Evolutionary conservation across 2,888 invertebrate species (phyloP).

Genomic region (Bombyx huttoni): DNA sequence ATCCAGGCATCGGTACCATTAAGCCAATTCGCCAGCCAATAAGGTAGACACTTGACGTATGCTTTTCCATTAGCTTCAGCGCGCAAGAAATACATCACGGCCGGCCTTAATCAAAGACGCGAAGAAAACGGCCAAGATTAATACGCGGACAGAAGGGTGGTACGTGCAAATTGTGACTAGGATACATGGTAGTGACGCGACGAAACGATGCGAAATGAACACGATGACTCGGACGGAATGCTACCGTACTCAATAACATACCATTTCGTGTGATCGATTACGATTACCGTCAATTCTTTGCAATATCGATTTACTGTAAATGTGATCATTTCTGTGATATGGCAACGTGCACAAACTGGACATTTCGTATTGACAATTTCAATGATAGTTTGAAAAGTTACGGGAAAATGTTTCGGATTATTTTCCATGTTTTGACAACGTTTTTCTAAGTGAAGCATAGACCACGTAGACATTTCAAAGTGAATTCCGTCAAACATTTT

Average conservation of each 20-base stretch:
- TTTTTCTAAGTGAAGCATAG: no score
- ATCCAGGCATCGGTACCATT: conserved; percentile 48
- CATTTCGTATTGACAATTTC: not conserved
- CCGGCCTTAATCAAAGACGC: conserved; percentile 64
- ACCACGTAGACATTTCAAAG: no score
- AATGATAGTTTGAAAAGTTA: not conserved
- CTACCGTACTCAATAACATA: not conserved
- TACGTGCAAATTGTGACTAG: conserved; percentile 33
- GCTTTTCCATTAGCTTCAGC: conserved; percentile 64
- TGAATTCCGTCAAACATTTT: no score
- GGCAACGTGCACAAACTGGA: not conserved
- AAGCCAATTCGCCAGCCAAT: conserved; percentile 62
- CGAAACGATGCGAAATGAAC: conserved; percentile 29
- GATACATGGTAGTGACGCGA: conserved; percentile 15
- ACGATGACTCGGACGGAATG: conserved; percentile 17
- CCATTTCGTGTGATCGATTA: not conserved
- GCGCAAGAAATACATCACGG: conserved; percentile 67
- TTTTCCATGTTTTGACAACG: no score
- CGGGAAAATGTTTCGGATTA: not conserved
- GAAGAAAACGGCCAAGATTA: conserved; percentile 57
- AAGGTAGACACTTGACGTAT: conserved; percentile 69
- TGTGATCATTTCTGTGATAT: not conserved
- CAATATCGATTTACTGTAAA: not conserved
- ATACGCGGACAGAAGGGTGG: conserved; percentile 49
- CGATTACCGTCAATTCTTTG: not conserved